Evolutionary conservation across 2,888 invertebrate species (phyloP), one percentile per base, ranked within the genome.

Genomic region (Drosophila eohydei): DNA sequence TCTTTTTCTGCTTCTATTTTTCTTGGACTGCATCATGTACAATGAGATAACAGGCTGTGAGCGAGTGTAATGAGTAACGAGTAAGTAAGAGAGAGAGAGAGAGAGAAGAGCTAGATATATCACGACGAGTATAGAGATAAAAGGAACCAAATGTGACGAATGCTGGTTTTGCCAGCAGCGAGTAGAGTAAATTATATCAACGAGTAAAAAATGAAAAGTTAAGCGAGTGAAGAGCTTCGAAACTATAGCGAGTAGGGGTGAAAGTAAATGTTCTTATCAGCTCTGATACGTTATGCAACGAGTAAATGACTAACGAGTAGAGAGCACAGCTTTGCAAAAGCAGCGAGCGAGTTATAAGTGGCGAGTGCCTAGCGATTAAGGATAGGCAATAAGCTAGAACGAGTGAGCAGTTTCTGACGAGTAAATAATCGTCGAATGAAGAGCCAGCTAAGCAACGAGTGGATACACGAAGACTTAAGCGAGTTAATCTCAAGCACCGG

Each of bases 21-120:
- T 40, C 62, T 64, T 50, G 46, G 43, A 44, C 54, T n/a, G 50
- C 26, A 80, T 78, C 79, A 81, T 80, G 80, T 65, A 78, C 69
- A 50, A 11, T n/a, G 28, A 8, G 40, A 14, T 38, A 50, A 34
- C 32, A 52, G 14, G 50, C 6, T 7, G 30, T 3, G 36, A 26
- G 6, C 38, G 21, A 70, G 43, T 21, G 43, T 21, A 38, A 48
- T 4, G 7, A 41, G 38, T 7, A 32, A 14, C 30, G 44, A 57
- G 51, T 34, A 9, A 30, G 32, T 14, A 14, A 12, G 4, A 2
- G 0, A 4, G 38, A 38, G 38, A 28, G n/a, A 9, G n/a, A 38
- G 28, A 38, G 9, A 4, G 0, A 14, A 54, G 9, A 4, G 40
- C 28, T 7, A 28, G 14, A 1, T 1, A 16, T 6, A 34, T 16